A percentile compares a stretch with the other conserved stretches of the same genome.
Conservation (phyloP, 2,888 invertebrate species). For the Psylliodes chrysocephalus region DNA sequence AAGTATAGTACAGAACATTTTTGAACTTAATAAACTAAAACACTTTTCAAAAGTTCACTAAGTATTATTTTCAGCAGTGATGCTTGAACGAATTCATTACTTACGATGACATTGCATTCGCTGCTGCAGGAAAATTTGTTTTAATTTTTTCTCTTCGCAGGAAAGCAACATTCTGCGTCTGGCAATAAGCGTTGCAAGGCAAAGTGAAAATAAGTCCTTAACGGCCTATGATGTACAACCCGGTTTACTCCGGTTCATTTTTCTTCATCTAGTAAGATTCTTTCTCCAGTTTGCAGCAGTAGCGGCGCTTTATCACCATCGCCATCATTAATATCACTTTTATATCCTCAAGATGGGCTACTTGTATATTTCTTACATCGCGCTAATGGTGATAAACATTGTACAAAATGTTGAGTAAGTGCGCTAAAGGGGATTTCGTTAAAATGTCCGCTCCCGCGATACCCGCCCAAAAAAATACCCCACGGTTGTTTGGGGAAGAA, state of each 20-base stretch:
- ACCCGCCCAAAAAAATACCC: slow-evolving; percentile 24
- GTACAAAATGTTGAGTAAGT: slow-evolving; percentile 61
- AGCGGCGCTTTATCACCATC: slow-evolving; percentile 60
- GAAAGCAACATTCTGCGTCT: slow-evolving; percentile 11
- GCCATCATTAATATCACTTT: slow-evolving; percentile 66
- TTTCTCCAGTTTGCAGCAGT: no score
- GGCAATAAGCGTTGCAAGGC: no score
- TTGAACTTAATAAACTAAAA: no score
- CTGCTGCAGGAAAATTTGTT: background rate
- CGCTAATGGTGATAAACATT: slow-evolving; percentile 66
- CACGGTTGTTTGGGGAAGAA: slow-evolving; percentile 13
- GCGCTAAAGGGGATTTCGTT: slow-evolving; percentile 52
- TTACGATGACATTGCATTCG: no score
- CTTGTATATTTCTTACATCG: slow-evolving; percentile 63
- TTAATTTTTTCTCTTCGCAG: slow-evolving; percentile 8
- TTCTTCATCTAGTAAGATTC: slow-evolving; percentile 62
- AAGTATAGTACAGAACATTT: no score
- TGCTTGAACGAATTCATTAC: no score
- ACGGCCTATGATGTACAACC: slow-evolving; percentile 55
- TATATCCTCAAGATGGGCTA: slow-evolving; percentile 64
- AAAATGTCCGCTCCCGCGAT: slow-evolving; percentile 52
- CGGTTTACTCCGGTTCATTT: slow-evolving; percentile 56
- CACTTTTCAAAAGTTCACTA: no score
- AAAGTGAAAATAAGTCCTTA: slow-evolving; percentile 39
- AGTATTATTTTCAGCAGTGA: no score